phyloP scores from a whole-genome alignment of 2,888 invertebrate genomes.

The Parnassius smintheus region DNA sequence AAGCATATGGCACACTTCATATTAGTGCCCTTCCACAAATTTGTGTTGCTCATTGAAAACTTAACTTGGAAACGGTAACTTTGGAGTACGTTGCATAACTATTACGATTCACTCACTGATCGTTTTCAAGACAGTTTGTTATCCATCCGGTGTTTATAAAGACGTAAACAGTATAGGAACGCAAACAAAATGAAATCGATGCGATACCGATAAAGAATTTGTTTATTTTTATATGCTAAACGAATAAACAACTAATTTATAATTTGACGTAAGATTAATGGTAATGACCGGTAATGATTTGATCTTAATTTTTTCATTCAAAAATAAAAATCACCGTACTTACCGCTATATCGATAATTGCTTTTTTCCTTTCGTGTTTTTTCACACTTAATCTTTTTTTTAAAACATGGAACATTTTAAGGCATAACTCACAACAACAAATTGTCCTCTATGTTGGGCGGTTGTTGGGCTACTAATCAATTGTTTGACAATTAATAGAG shows the following conservation, averaged over 20 bases:
- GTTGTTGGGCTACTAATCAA: constrained; percentile 1
- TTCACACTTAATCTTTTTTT: constrained; percentile 55
- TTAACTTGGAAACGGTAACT: constrained; percentile 10
- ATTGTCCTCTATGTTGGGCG: constrained; percentile 15
- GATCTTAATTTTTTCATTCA: no score
- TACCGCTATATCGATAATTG: constrained; percentile 31
- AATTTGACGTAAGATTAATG: not conserved
- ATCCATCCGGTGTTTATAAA: constrained; percentile 68
- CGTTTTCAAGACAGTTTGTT: constrained; percentile 28
- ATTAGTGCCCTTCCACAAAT: constrained; percentile 32
- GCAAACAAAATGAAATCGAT: constrained; percentile 59
- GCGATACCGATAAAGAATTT: constrained; percentile 60
- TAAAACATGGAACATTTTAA: constrained; percentile 47
- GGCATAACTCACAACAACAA: constrained; percentile 10
- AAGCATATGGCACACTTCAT: constrained; percentile 43
- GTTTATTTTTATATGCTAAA: constrained; percentile 59
- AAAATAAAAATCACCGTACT: not conserved
- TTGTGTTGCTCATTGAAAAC: constrained; percentile 26
- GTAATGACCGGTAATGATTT: not conserved
- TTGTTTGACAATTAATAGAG: constrained; percentile 17
- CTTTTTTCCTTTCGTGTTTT: constrained; percentile 41
- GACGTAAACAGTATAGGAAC: constrained; percentile 52
- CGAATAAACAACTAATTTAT: constrained; percentile 41
- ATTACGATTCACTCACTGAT: constrained; percentile 37
- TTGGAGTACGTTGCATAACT: constrained; percentile 27